These are phyloP conservation scores for Dasysyrphus tricinctus DNA, from an alignment of 2,888 invertebrate genomes.

Conservation along the genomic window DNA sequence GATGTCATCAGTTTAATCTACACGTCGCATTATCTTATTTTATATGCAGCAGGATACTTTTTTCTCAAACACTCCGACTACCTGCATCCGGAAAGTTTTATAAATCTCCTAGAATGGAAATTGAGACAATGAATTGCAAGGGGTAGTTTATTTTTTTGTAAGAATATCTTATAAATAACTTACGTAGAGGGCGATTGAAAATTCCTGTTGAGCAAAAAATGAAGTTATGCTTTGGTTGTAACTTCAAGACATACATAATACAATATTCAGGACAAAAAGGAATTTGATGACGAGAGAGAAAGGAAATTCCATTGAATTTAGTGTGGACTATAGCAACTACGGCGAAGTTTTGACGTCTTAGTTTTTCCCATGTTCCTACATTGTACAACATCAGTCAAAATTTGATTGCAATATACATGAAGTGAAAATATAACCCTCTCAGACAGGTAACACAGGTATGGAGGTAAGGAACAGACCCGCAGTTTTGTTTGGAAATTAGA, in stretches of 20 bases:
- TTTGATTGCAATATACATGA: not conserved
- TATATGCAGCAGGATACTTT: slow-evolving; percentile 58
- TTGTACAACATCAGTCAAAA: not conserved
- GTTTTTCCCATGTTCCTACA: not conserved
- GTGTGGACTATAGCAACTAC: not conserved
- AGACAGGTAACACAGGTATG: not conserved
- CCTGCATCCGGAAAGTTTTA: slow-evolving; percentile 34
- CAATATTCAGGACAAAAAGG: slow-evolving; percentile 1
- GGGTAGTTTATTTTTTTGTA: not conserved
- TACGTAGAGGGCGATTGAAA: slow-evolving; percentile 20
- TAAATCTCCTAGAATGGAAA: slow-evolving; percentile 28
- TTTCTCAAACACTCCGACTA: slow-evolving; percentile 34
- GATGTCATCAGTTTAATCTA: slow-evolving; percentile 70
- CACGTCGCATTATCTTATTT: slow-evolving; percentile 66
- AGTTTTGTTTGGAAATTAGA: slow-evolving; percentile 1
- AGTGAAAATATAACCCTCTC: not conserved
- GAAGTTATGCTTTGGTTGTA: slow-evolving; percentile 32
- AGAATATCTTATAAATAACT: slow-evolving; percentile 9
- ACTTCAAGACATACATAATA: slow-evolving; percentile 38
- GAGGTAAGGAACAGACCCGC: not conserved
- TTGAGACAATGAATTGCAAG: slow-evolving; percentile 35
- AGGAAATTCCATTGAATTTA: slow-evolving; percentile 1
- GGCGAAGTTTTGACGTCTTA: slow-evolving; percentile 18
- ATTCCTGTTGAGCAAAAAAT: slow-evolving; percentile 38
- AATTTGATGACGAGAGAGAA: not conserved